These are phyloP conservation scores for Oophaga pumilio DNA, from an alignment of 2,113 vertebrate genomes.

Conservation along the genomic window DNA sequence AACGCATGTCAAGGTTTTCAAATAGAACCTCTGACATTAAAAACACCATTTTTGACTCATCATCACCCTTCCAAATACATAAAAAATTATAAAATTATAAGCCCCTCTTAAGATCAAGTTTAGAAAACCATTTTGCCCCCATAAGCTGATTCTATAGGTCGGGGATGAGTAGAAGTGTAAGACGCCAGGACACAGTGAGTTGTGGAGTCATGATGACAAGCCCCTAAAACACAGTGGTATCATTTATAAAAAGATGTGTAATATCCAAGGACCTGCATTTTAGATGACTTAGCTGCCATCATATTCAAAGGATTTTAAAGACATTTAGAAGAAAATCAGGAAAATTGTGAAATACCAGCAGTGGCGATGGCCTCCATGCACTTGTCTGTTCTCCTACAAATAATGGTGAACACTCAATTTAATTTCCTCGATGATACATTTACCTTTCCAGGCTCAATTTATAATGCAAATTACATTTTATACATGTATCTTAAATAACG, in stretches of 20 bases:
- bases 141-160: no score
- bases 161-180: no score
- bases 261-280: neutral
- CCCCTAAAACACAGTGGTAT: neutral
- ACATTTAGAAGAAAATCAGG: neutral
- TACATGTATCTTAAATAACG: slow-evolving; percentile 55
- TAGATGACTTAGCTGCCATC: neutral
- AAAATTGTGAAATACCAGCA: neutral
- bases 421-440: slow-evolving; percentile 51
- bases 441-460: slow-evolving; percentile 50
- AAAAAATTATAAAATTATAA: no score
- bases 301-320: neutral
- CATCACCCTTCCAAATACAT: no score
- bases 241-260: neutral
- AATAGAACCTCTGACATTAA: no score
- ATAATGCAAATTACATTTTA: slow-evolving; percentile 59
- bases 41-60: no score
- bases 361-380: neutral
- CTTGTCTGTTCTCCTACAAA: slow-evolving; percentile 34
- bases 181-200: no score
- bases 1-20: no score
- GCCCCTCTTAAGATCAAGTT: no score
- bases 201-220: no score
- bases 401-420: slow-evolving; percentile 46
- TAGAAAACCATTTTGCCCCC: no score